phyloP scores from a whole-genome alignment of 2,113 vertebrate species.

The Diglossa brunneiventris region DNA sequence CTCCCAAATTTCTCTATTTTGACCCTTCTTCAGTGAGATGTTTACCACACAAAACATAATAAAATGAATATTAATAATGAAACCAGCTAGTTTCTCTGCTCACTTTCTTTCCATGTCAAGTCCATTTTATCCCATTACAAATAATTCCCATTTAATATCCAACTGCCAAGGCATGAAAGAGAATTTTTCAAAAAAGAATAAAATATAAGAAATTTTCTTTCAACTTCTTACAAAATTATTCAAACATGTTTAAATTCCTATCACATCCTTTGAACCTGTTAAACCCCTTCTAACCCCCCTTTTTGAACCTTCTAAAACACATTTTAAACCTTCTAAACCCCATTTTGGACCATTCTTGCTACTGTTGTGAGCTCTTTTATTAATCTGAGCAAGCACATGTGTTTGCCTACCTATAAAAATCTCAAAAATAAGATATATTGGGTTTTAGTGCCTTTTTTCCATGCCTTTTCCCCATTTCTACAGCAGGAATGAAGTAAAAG shows the following conservation, averaged over 20 bases:
- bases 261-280: neutral
- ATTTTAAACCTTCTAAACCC: neutral
- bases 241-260: neutral
- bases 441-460: neutral
- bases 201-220: neutral
- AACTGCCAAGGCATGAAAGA: neutral
- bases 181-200: neutral
- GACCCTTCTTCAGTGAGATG: neutral
- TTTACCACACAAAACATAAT: neutral
- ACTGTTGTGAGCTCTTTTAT: neutral
- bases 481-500: neutral
- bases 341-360: neutral
- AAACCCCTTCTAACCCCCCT: neutral
- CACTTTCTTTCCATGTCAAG: neutral
- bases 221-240: neutral
- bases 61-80: neutral
- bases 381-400: neutral
- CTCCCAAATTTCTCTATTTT: neutral
- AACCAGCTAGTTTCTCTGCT: neutral
- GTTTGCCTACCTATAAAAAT: slow-evolving; percentile 9
- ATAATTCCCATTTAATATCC: neutral
- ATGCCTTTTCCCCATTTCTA: neutral
- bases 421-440: neutral
- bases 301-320: neutral
- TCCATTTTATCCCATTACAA: neutral